phyloP scores from a whole-genome alignment of 2,797 vertebrate species.

The Iguana delicatissima region DNA sequence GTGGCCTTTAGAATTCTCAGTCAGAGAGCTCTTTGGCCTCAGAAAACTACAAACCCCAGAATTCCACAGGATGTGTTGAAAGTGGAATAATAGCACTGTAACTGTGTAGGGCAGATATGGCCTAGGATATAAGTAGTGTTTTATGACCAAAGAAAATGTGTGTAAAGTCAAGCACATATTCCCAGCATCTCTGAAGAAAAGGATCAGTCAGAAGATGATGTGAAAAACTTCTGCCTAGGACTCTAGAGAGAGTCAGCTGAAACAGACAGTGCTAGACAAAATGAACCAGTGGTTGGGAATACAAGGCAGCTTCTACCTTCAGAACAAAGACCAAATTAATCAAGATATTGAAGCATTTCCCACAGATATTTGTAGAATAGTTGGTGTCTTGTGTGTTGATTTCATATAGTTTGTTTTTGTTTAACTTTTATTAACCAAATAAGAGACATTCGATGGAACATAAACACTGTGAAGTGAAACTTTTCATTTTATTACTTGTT shows the following conservation, averaged over 20 bases:
- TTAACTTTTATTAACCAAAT: slow-evolving; percentile 50
- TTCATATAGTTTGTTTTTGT: not conserved
- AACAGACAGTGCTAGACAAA: not conserved
- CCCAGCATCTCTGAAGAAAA: not conserved
- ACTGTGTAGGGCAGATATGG: no score
- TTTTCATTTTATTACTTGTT: not conserved
- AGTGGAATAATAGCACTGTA: no score
- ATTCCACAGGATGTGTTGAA: no score
- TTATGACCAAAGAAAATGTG: not conserved
- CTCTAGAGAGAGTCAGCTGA: not conserved
- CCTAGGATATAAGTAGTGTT: not conserved
- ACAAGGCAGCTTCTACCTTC: not conserved
- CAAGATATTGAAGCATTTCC: not conserved
- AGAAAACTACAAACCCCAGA: no score
- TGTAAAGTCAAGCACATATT: not conserved
- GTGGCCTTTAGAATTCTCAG: no score
- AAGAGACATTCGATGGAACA: slow-evolving; percentile 21
- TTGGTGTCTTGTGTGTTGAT: slow-evolving; percentile 22
- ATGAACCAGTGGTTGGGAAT: not conserved
- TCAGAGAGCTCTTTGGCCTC: no score
- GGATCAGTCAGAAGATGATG: not conserved
- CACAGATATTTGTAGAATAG: slow-evolving; percentile 5
- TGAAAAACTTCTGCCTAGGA: not conserved
- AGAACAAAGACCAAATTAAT: slow-evolving; percentile 26
- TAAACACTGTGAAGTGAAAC: slow-evolving; percentile 42